Evolutionary conservation across 2,888 invertebrate genomes (phyloP).

Genomic region (Ernsta delagoae): DNA sequence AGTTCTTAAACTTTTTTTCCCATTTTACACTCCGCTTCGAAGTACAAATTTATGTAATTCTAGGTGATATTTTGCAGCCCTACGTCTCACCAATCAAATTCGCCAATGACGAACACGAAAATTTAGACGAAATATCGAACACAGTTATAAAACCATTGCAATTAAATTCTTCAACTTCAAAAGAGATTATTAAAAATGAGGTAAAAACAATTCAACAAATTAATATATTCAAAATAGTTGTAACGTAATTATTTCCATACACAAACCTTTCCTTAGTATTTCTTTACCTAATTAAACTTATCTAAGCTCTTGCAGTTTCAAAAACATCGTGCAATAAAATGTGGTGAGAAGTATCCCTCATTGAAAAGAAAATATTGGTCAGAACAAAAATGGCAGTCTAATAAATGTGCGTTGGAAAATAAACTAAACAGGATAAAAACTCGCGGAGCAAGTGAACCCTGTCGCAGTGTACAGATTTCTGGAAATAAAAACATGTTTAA

Average conservation of each 20-base stretch:
- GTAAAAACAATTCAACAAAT: not conserved
- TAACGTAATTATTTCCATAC: too few relatives aligned
- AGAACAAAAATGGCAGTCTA: conserved; percentile 49
- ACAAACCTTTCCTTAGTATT: too few relatives aligned
- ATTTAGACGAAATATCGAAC: conserved; percentile 38
- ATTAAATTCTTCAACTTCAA: not conserved
- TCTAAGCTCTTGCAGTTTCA: conserved; percentile 3
- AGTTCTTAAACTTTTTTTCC: too few relatives aligned
- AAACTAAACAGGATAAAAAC: conserved; percentile 40
- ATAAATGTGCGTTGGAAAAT: conserved; percentile 44
- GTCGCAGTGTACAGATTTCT: conserved; percentile 47
- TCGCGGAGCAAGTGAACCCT: conserved; percentile 53
- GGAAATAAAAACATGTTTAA: conserved; percentile 42
- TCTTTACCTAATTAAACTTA: too few relatives aligned
- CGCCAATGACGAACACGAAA: conserved; percentile 57
- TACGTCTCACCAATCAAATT: conserved; percentile 76
- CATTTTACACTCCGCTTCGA: not conserved
- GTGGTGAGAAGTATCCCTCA: conserved; percentile 25
- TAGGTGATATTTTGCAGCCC: conserved; percentile 82
- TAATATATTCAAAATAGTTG: not conserved
- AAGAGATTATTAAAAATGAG: not conserved
- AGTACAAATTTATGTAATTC: conserved; percentile 56
- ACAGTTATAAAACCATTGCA: not conserved
- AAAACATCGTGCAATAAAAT: conserved; percentile 20
- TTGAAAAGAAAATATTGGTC: conserved; percentile 47